Evolutionary conservation across 2,888 invertebrate species (phyloP), one percentile per base, ranked within the genome.

Genomic region (Didymodactylos carnosus): DNA sequence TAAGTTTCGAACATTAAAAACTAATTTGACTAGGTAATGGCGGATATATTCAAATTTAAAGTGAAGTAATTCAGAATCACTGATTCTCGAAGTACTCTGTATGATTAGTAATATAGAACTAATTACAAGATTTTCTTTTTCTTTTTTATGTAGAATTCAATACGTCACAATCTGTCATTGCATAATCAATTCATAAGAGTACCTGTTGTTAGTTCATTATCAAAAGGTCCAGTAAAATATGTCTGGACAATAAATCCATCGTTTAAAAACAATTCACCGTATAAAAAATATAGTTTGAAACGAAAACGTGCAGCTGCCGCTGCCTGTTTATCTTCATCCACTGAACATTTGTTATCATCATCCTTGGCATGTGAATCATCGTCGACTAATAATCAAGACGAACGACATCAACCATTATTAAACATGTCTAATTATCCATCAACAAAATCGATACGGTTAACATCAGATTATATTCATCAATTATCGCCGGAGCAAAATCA

Each of bases 161-260:
- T 86, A 75, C 83, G 86, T 11, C 86, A 86, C 82, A 86, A 86
- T 79, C 80, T 86, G 70, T 86, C 86, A 0, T 81, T 86, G 70
- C 86, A 86, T 81, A 85, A 83, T 76, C 84, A 86, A n/a, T 86
- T 86, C 78, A 85, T 85, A 84, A 80, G 85, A 62, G 79, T 83
- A 43, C 86, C 62, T 13, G 25, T 62, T 62, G 35, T 62, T n/a
- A 35, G 35, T n/a, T 62, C 62, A 62, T 27, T 62, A 62, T 62
- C 62, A 19, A 62, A 62, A 62, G 62, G 62, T 62, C 62, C 62
- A 35, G 62, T 62, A 10, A 62, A 62, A 62, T 62, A 62, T 35
- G 62, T 62, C 1, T 62, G 62, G 62, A 62, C 62, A 62, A 62
- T 62, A 62, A 62, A 62, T 35, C 62, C 62, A n/a, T 62, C 62